Base-by-base conservation (phyloP, 2,113 vertebrate species). In the Myotis yumanensis region DNA sequence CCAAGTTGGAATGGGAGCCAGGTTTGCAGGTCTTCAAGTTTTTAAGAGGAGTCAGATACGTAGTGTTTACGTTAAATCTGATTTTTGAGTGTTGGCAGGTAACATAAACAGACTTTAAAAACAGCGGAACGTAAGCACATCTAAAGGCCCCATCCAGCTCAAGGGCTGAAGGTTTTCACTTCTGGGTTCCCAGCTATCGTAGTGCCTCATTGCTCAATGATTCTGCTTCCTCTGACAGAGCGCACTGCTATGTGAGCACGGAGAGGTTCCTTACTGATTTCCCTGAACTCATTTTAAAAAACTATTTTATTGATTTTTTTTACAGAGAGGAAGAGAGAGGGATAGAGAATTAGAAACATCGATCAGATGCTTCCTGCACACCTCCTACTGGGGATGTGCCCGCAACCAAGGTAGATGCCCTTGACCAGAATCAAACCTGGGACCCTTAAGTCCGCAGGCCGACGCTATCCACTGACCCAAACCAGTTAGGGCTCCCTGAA, bases 51-150 rank as follows among this genome's bases (percentile, higher is more conserved):
- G 89, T 15, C 84, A 30, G 32, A 22, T n/a, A 52, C 16, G 5
- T 22, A 23, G 22, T 88, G 20, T 76, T 86, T 75, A 83, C 51
- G 16, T 57, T 77, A 73, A 94, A 69, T 84, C 16, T 76, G 12
- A 75, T 43, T 79, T 94, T 57, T 79, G 23, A 93, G 46, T 86
- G 35, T 68, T 48, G 72, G 71, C 79, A 95, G 43, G 18, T 37
- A 59, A 95, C 30, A 30, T 43, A 92, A 89, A 92, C 18, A 79
- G 52, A 83, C n/a, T 75, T 85, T 77, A 28, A 28, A 62, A 86
- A 69, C 40, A 72, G 46, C 57, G 15, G 66, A 69, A 46, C n/a
- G 46, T 32, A 57, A 66, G 40, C 79, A 43, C 11, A 5, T 71
- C 48, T 69, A 10, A 57, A 62, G 66, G 40, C 17, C 68, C 46